These are phyloP conservation scores for Anableps anableps DNA, from an alignment of 2,797 vertebrate genomes.

Conservation along the genomic window DNA sequence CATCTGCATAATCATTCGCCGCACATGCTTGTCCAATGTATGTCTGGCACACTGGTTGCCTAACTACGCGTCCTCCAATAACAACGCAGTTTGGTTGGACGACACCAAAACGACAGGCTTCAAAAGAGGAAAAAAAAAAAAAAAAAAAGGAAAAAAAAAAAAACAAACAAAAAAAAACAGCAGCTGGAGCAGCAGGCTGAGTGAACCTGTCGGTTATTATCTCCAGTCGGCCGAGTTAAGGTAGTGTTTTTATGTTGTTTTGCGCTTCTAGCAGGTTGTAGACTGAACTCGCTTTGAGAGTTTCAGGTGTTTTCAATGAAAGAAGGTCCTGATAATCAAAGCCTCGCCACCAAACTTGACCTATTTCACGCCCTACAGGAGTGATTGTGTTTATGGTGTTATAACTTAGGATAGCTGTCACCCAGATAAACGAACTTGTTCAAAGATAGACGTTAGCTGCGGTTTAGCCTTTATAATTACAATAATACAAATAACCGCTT, in stretches of 20 bases:
- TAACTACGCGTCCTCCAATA: conserved; percentile 74
- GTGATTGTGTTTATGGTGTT: conserved; percentile 41
- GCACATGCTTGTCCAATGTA: conserved; percentile 64
- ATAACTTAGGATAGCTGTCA: conserved; percentile 16
- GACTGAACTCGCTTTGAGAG: background rate
- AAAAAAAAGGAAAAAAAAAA: conserved; percentile 31
- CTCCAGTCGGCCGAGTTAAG: background rate
- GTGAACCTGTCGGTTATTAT: background rate
- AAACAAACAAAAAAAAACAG: conserved; percentile 30
- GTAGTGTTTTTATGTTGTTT: background rate
- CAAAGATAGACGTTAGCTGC: background rate
- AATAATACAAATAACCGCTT: background rate
- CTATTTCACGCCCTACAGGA: conserved; percentile 31
- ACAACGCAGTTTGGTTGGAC: conserved; percentile 50
- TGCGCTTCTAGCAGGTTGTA: background rate
- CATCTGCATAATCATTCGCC: conserved; percentile 47
- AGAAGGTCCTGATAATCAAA: background rate
- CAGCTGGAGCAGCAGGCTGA: background rate
- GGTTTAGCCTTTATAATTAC: background rate
- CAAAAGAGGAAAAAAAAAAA: conserved; percentile 13
- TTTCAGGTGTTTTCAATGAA: background rate
- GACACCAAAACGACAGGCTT: conserved; percentile 49
- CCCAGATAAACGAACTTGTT: conserved; percentile 20
- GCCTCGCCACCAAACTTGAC: conserved; percentile 16
- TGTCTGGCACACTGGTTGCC: conserved; percentile 65